Evolutionary conservation across 2,113 vertebrate genomes (phyloP).

Genomic region (Tupaia chinensis): DNA sequence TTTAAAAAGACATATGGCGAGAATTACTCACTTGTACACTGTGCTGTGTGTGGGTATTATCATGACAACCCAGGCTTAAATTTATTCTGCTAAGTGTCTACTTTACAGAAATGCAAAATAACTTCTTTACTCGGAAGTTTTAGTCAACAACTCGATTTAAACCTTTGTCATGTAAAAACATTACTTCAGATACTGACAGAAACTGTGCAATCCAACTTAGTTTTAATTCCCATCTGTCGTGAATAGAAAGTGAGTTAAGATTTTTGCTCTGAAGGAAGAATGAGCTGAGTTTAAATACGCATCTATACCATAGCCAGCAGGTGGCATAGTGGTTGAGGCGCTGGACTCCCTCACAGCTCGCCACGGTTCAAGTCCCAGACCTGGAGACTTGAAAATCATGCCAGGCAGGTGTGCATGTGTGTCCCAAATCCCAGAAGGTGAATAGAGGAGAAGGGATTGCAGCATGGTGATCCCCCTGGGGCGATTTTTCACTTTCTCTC

Average conservation of each 20-base stretch:
- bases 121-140: background rate
- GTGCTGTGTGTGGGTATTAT: background rate
- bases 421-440: no score
- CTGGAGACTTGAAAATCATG: no score
- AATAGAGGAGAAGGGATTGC: no score
- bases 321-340: no score
- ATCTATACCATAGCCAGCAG: background rate
- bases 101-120: background rate
- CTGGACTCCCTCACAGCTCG: no score
- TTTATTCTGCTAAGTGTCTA: constrained; percentile 25
- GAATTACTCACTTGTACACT: background rate
- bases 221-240: background rate
- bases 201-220: background rate
- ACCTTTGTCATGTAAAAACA: background rate
- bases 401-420: no score
- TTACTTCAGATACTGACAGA: background rate
- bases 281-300: background rate
- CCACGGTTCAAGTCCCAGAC: no score
- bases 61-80: background rate
- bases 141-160: background rate
- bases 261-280: background rate
- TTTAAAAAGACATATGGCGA: background rate
- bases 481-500: no score
- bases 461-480: no score
- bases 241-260: background rate